Evolutionary conservation across 2,888 invertebrate genomes (phyloP), one percentile per base, ranked within the genome.

Genomic region (Cosmia pyralina): DNA sequence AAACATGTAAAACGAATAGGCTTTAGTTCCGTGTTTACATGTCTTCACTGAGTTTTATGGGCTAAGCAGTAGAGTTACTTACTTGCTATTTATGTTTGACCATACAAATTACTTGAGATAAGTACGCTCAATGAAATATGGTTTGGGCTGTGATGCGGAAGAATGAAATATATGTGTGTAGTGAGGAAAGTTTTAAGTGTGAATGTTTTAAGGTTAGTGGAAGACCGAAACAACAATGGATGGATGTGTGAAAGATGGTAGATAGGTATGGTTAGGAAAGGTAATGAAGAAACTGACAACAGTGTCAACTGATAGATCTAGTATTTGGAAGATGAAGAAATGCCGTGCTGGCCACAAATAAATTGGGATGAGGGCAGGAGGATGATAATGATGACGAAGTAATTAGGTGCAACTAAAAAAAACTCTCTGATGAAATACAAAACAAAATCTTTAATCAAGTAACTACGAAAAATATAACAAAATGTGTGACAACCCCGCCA

Each of bases 1-100:
- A 74, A 79, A 58, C 50, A 28, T 10, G n/a, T 53, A 50, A 53
- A 78, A 79, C 53, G 66, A 22, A 79, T 70, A 59, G 63, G 17
- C 50, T 67, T 55, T 28, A 19, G 50, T 79, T 79, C 79, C 79
- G 66, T 13, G 53, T 69, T 79, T 53, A 48, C 50, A 55, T 67
- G 58, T 62, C 65, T 65, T 62, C 59, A 44, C 17, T 28, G 44
- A 67, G 22, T 69, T 78, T 78, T 77, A 77, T 68, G 58, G n/a
- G 6, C 15, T 52, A 6, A 46, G 19, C 48, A 58, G 62, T 53
- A 4, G 4, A 41, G 17, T 19, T 46, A 57, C 41, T 69, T 64
- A 52, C 34, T 69, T 46, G 22, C 13, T 52, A 46, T 55, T 64
- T 60, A 74, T 38, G 41, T 46, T 38, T 38, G 59, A 22, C 34